Base-by-base conservation (phyloP, 1,140 invertebrate genomes). In the Daktulosphaira vitifoliae region DNA sequence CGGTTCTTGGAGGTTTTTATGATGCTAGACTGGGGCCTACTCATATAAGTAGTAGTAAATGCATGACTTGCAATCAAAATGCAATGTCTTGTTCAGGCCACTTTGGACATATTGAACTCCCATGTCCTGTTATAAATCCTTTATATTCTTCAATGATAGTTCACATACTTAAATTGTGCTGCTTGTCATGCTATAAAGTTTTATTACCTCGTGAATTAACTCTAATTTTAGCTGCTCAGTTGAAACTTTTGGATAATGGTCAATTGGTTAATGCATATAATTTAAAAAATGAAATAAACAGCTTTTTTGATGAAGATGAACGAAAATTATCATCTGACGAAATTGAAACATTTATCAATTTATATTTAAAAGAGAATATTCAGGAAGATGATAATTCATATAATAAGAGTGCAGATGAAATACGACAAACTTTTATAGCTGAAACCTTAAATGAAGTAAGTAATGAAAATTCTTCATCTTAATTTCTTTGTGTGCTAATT, bases 101-200 rank as follows among this genome's bases (percentile, higher is more conserved):
- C 77, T 87, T 95, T 78, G 96, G 96, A 0, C 90, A 97, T 72
- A 96, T 99, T 67, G 85, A 87, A 66, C 76, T 99, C n/a, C 89
- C 92, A 3, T 74, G 97, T 3, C 84, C 90, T 7, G 86, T 95
- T 1, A 86, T 92, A 44, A 98, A 98, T 81, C 94, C 96, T 3
- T 70, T 98, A 29, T 92, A 94, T 71, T 86, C 90, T 50, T 86
- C 85, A 73, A 78, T 81, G 44, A 77, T 96, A 15, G 83, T 78
- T 66, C 80, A 77, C 0, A 71, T 92, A 16, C 77, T 92, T 23
- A 81, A 81, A 69, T 76, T 84, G 3, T 79, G 81, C 22, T 93
- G 90, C 69, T 72, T 88, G 9, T 76, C 78, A 53, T 93, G 90
- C 71, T 83, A 80, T 68, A 79, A 76, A 69, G 73, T 90, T 20